phyloP scores from a whole-genome alignment of 53 echinoderm and acorn worm genomes.

The Luidia sarsii region DNA sequence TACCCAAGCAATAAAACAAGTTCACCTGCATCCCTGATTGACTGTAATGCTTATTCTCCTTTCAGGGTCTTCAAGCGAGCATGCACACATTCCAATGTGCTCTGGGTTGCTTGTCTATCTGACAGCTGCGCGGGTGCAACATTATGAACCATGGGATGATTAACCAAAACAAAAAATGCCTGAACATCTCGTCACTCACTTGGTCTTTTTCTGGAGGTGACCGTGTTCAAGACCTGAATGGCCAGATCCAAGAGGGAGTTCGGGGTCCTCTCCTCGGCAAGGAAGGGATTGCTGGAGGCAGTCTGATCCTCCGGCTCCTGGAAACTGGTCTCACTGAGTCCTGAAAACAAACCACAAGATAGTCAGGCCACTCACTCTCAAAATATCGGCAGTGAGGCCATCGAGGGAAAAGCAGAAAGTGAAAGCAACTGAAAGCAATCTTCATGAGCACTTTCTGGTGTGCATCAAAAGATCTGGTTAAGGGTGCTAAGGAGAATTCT shows the following conservation, averaged over 20 bases:
- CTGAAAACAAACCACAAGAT: slow-evolving; percentile 32
- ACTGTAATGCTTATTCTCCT: too few relatives aligned
- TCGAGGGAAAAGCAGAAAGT: too few relatives aligned
- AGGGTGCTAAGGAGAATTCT: not conserved
- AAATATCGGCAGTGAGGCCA: not conserved
- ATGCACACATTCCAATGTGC: too few relatives aligned
- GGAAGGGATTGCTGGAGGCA: slow-evolving; percentile 91
- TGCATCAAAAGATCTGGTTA: too few relatives aligned
- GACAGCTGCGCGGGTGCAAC: too few relatives aligned
- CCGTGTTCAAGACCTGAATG: slow-evolving; percentile 88
- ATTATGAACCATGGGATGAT: not conserved
- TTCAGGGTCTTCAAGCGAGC: too few relatives aligned
- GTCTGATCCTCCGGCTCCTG: slow-evolving; percentile 74
- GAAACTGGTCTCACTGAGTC: slow-evolving; percentile 84
- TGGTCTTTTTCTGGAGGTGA: slow-evolving; percentile 94
- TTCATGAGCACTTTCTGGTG: too few relatives aligned
- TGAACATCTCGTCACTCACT: slow-evolving; percentile 58
- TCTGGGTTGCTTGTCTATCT: too few relatives aligned
- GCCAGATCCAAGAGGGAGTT: slow-evolving; percentile 92
- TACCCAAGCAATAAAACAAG: too few relatives aligned
- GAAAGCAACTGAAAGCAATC: too few relatives aligned
- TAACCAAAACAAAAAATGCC: not conserved
- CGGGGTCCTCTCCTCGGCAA: slow-evolving; percentile 75
- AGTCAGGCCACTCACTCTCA: not conserved
- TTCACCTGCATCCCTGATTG: too few relatives aligned